Evolutionary conservation across 1,140 invertebrate species (phyloP).

Genomic region (Latrodectus geometricus): DNA sequence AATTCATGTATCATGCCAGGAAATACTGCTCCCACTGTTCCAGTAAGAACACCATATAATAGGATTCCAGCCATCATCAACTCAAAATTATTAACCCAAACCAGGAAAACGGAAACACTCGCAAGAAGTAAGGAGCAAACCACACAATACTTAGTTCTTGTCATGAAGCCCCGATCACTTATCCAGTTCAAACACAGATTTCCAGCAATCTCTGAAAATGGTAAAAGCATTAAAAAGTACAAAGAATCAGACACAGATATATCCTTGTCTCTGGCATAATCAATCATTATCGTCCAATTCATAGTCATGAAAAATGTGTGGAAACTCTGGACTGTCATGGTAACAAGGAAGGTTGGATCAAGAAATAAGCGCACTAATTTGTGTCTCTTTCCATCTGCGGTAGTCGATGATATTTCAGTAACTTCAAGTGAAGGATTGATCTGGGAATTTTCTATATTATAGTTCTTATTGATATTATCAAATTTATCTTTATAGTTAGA

Average conservation of each 20-base stretch:
- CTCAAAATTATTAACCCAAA: neutral
- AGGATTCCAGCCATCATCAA: neutral
- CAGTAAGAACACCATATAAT: neutral
- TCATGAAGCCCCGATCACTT: neutral
- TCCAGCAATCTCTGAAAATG: neutral
- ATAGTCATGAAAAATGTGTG: neutral
- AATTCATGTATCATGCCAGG: neutral
- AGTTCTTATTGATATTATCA: no score
- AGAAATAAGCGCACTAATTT: neutral
- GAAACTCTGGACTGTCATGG: neutral
- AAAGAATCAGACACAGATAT: neutral
- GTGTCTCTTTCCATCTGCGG: no score
- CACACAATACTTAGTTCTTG: neutral
- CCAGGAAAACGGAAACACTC: neutral
- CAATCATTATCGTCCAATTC: neutral
- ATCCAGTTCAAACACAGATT: neutral
- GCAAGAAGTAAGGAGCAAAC: neutral
- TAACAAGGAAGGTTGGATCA: neutral
- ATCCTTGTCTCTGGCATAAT: neutral
- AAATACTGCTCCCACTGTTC: neutral
- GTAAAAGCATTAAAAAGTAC: neutral
- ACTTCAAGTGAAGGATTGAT: no score
- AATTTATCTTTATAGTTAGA: no score
- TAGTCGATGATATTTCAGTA: no score
- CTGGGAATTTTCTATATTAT: no score